Evolutionary conservation across 2,113 vertebrate species (phyloP).

Genomic region (Sarotherodon lohbergeri): DNA sequence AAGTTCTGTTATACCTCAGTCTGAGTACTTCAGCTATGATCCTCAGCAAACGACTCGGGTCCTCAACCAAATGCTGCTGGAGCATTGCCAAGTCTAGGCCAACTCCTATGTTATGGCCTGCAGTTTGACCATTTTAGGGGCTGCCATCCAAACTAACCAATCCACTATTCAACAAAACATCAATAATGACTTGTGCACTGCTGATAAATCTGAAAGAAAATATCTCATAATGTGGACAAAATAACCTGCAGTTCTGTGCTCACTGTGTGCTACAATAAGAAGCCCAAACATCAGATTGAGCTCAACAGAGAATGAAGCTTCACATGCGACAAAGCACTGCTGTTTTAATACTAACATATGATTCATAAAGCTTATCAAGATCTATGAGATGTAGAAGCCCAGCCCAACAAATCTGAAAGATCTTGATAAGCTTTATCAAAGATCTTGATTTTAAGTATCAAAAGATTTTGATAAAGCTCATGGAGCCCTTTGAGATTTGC

Average conservation of each 20-base stretch:
- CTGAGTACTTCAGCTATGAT: constrained; percentile 4
- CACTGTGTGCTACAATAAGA: constrained; percentile 8
- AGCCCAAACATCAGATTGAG: constrained; percentile 32
- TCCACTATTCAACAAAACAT: constrained; percentile 47
- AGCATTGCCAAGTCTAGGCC: constrained; percentile 5
- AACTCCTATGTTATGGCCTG: constrained; percentile 30
- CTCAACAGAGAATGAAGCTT: constrained; percentile 19
- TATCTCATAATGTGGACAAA: background rate
- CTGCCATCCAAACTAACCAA: constrained; percentile 15
- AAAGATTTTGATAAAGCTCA: constrained; percentile 20
- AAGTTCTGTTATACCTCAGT: constrained; percentile 38
- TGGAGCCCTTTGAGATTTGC: constrained; percentile 23
- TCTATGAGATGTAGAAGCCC: background rate
- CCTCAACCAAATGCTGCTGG: constrained; percentile 10
- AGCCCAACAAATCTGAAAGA: background rate
- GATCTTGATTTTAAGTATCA: background rate
- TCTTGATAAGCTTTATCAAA: background rate
- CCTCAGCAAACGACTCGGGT: background rate
- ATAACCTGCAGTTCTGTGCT: constrained; percentile 22
- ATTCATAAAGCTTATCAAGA: constrained; percentile 44
- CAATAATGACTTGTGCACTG: constrained; percentile 26
- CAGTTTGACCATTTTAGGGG: constrained; percentile 9
- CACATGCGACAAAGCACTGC: constrained; percentile 23
- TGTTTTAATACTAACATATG: constrained; percentile 29
- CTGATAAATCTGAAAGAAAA: constrained; percentile 9